These are phyloP conservation scores for Meiosimyza platycephala DNA, from an alignment of 2,888 invertebrate genomes.

Conservation along the genomic window DNA sequence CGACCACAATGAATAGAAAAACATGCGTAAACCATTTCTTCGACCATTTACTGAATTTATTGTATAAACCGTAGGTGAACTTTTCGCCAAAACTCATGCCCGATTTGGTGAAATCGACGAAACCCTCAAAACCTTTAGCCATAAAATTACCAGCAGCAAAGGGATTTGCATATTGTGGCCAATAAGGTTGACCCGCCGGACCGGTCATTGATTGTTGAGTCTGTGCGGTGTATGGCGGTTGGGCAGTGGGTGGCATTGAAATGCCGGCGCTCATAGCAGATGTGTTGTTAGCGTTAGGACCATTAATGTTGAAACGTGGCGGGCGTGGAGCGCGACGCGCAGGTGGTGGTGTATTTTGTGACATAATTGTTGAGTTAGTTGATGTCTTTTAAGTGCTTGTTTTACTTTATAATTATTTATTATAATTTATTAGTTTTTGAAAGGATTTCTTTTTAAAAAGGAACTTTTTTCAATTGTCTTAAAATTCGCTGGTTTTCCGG, in stretches of 20 bases:
- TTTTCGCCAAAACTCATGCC: conserved; percentile 88
- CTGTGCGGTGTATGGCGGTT: conserved; percentile 56
- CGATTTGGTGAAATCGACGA: conserved; percentile 83
- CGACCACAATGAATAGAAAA: conserved; percentile 81
- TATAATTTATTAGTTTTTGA: too few species aligned
- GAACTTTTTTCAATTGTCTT: too few species aligned
- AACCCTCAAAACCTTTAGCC: conserved; percentile 82
- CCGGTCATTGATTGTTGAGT: conserved; percentile 50
- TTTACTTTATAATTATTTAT: background rate
- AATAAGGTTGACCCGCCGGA: conserved; percentile 57
- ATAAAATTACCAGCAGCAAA: conserved; percentile 81
- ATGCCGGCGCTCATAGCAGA: conserved; percentile 43
- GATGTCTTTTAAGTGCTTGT: background rate
- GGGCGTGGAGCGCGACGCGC: conserved; percentile 58
- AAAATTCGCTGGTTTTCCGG: too few species aligned
- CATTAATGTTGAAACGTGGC: conserved; percentile 61
- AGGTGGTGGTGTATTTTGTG: conserved; percentile 44
- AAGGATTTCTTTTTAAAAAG: too few species aligned
- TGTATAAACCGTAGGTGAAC: conserved; percentile 82
- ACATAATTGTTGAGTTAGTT: background rate
- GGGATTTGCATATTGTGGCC: conserved; percentile 64
- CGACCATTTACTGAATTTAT: conserved; percentile 81
- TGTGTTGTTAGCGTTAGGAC: conserved; percentile 51
- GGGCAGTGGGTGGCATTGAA: conserved; percentile 58
- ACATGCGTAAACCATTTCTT: conserved; percentile 91